Evolutionary conservation across 1,140 invertebrate species (phyloP), one percentile per base, ranked within the genome.

Genomic region (Drosophila parvula): DNA sequence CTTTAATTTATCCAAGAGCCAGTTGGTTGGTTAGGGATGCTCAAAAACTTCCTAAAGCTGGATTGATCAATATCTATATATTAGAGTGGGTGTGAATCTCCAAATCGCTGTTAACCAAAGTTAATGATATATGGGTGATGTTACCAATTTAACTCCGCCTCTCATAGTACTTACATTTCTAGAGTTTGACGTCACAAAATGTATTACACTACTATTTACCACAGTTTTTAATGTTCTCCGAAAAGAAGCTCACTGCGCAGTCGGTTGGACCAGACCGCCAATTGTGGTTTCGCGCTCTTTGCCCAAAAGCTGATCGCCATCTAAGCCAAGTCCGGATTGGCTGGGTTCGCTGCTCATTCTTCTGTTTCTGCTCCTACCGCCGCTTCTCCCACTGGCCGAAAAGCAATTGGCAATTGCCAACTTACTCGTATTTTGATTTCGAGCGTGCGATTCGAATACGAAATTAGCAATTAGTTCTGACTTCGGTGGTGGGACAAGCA

Each of bases 391-490:
- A 64, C 43, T 50, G 57, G 63, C 32, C 56, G 22, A 61, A 57
- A 64, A 59, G 40, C 70, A 58, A 57, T 74, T 81, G 71, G 22
- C 74, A 74, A 78, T 61, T 73, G 81, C 76, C 58, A 80, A 84
- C 80, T 76, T 83, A 77, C 58, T 81, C 74, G 78, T 70, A 86
- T 88, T 88, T 86, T 79, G 82, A 86, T 82, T 81, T 82, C 79
- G 63, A 75, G 76, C 65, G 53, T 82, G 79, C 76, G 83, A 86
- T 88, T 79, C 83, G 79, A 82, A 88, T 88, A 59, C 82, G 70
- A 82, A 82, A 86, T 86, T 86, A 86, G 82, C 82, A 85, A 85
- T 86, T 85, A 86, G 82, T 79, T 85, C 28, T 60, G 76, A 64
- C 71, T 79, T 60, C 71, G 80, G 60, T 76, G 69, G 67, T 45